Percentiles rank a stretch among this genome's conserved stretches.
These are phyloP conservation scores for Hylaea fasciaria DNA, from an alignment of 2,888 invertebrate species.

Conservation along the genomic window DNA sequence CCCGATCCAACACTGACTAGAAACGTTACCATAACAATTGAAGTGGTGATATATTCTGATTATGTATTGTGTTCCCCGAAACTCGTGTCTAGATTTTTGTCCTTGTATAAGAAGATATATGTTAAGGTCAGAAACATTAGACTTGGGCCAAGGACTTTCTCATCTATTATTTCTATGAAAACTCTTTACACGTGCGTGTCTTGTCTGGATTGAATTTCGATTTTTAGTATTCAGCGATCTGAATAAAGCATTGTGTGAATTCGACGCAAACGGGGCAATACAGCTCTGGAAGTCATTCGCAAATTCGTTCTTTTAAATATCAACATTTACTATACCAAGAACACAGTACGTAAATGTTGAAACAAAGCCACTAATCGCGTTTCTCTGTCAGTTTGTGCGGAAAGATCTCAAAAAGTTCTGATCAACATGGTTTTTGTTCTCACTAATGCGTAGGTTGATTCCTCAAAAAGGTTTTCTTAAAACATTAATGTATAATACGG, in stretches of 20 bases:
- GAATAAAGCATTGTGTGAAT: background rate
- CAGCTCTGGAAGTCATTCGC: background rate
- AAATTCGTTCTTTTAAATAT: too few relatives aligned
- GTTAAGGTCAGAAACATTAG: slow-evolving; percentile 34
- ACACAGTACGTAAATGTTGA: too few relatives aligned
- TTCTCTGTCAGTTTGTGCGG: too few relatives aligned
- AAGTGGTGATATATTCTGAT: slow-evolving; percentile 25
- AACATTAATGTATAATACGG: too few relatives aligned
- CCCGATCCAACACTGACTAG: slow-evolving; percentile 39
- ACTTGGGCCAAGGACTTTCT: slow-evolving; percentile 27
- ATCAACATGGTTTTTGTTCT: too few relatives aligned
- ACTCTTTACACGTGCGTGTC: slow-evolving; percentile 33
- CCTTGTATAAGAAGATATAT: slow-evolving; percentile 2
- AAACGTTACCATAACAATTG: slow-evolving; percentile 35
- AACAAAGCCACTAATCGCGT: too few relatives aligned
- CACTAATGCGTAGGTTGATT: too few relatives aligned
- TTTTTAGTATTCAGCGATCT: slow-evolving; percentile 16
- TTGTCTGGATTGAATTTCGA: slow-evolving; percentile 35
- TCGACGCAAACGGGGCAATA: background rate
- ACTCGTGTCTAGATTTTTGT: slow-evolving; percentile 9
- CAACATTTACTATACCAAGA: too few relatives aligned
- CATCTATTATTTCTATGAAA: slow-evolving; percentile 29
- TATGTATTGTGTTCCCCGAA: slow-evolving; percentile 18
- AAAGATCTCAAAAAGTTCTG: too few relatives aligned
- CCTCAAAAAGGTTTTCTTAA: too few relatives aligned